Evolutionary conservation across 2,113 vertebrate genomes (phyloP).

Genomic region (Corynorhinus townsendii): DNA sequence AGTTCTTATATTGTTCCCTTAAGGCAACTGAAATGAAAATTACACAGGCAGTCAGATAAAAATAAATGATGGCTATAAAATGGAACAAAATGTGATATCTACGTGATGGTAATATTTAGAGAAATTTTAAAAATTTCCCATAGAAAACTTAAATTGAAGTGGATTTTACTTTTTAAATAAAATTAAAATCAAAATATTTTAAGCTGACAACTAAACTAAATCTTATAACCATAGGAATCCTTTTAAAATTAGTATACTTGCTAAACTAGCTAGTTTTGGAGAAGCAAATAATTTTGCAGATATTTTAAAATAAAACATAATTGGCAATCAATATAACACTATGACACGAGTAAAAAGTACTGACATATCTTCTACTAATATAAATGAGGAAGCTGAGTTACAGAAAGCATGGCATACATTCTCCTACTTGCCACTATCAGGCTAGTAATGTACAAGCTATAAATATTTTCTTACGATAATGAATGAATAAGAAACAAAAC

Average conservation of each 20-base stretch:
- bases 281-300: not conserved
- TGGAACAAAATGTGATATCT: not conserved
- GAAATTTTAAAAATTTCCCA: not conserved
- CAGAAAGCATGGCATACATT: not conserved
- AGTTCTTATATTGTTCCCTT: not conserved
- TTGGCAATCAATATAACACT: not conserved
- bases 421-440: not conserved
- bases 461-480: not conserved
- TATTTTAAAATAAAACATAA: constrained; percentile 12
- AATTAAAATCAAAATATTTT: constrained; percentile 25
- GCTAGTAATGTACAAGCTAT: not conserved
- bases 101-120: not conserved
- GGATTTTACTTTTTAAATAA: constrained; percentile 19
- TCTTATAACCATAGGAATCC: not conserved
- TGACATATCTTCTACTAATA: not conserved
- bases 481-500: not conserved
- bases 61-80: not conserved
- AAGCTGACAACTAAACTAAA: not conserved
- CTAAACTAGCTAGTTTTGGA: not conserved
- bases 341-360: not conserved
- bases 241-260: constrained; percentile 19
- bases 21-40: constrained; percentile 33
- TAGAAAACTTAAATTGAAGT: not conserved
- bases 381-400: not conserved
- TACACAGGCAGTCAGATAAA: not conserved